Percentiles rank a stretch among this genome's conserved stretches.
Conservation (phyloP, 1,140 invertebrate genomes). For the Macrocentrus cingulum region DNA sequence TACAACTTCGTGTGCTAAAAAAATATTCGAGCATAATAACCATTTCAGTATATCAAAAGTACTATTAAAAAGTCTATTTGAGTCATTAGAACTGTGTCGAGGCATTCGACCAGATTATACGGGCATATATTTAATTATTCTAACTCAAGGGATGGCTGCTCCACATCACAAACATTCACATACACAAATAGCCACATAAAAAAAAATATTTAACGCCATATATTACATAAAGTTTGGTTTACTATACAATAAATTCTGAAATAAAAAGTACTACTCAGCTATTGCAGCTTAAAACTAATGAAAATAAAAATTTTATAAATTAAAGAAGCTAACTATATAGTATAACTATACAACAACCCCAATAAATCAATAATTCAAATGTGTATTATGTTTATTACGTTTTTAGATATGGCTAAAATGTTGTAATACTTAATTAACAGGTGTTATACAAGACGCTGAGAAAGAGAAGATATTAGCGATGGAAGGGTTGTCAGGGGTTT, state of each 20-base stretch:
- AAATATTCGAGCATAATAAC: no score
- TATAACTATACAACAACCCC: conserved; percentile 40
- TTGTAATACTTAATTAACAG: conserved; percentile 60
- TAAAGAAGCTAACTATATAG: conserved; percentile 6
- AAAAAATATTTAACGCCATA: conserved; percentile 57
- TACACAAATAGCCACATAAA: conserved; percentile 51
- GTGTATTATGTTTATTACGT: conserved; percentile 39
- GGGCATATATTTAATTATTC: no score
- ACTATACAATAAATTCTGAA: conserved; percentile 12
- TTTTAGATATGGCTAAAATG: conserved; percentile 56
- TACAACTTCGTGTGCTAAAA: no score
- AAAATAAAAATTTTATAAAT: conserved; percentile 42
- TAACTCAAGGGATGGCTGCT: conserved; percentile 47
- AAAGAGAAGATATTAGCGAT: conserved; percentile 59
- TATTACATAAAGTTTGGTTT: conserved; percentile 26
- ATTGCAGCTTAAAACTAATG: conserved; percentile 58
- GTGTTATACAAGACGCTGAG: conserved; percentile 59
- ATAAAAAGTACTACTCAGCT: conserved; percentile 46
- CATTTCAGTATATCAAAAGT: no score
- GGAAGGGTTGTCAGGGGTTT: conserved; percentile 60
- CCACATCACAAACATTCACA: conserved; percentile 53
- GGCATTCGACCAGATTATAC: conserved; percentile 12
- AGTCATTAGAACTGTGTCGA: no score
- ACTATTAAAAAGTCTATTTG: no score
- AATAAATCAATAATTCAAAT: conserved; percentile 43